Conservation (phyloP, 2,113 vertebrate species). For the Fulmarus glacialis region DNA sequence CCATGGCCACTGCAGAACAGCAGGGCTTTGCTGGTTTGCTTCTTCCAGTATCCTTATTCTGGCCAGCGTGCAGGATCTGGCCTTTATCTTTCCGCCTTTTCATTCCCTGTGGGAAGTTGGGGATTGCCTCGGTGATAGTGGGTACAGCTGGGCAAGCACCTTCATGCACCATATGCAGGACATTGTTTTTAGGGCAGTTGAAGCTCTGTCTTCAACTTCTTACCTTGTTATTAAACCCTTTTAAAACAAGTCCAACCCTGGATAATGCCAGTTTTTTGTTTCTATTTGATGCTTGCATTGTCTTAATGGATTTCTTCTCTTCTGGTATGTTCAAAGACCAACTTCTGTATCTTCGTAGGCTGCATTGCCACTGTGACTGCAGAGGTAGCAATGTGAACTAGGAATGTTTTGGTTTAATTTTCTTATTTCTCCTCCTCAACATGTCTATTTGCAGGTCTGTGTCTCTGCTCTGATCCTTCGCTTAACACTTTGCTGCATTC, state of each 20-base stretch:
- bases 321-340: background rate
- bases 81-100: background rate
- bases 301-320: background rate
- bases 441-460: background rate
- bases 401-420: background rate
- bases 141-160: background rate
- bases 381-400: background rate
- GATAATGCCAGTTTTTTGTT: background rate
- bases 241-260: background rate
- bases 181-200: background rate
- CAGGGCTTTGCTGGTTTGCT: background rate
- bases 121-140: background rate
- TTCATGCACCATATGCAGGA: background rate
- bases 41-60: background rate
- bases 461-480: background rate
- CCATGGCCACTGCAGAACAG: background rate
- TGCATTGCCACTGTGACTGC: too few relatives aligned
- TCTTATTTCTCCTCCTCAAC: background rate
- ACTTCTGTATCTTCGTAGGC: accelerated
- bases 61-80: background rate
- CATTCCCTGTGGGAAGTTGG: background rate
- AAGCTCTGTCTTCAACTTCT: background rate
- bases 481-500: background rate
- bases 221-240: background rate
- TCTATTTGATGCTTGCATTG: background rate